Base-by-base conservation (phyloP, 2,113 vertebrate species). In the Larimichthys crocea region DNA sequence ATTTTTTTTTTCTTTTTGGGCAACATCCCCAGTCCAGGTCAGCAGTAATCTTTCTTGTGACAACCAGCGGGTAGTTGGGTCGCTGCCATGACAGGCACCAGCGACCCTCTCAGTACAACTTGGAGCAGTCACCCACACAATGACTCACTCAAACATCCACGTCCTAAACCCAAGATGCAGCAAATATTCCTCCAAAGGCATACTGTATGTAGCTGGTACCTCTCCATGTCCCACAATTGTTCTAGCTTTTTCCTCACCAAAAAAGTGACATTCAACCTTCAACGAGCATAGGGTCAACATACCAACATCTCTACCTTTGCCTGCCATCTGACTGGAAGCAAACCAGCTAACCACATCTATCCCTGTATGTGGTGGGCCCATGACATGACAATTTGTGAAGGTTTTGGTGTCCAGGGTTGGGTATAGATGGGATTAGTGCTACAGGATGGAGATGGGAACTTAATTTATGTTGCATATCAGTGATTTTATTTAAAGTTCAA, bases 401-500 rank as follows among this genome's bases (percentile, higher is more conserved):
- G 44, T 4, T 46, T 46, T 14, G 44, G 2, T 22, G 14, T 55
- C 50, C 35, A 26, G 3, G n/a, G 42, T 8, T n/a, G 46, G 48
- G 14, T 40, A 50, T 76, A 29, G 55, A 48, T 26, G 15, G 19
- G 5, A 40, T 67, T 67, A 40, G 5, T 53, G 31, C 14, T 22
- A 24, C 63, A 68, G 42, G 22, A 52, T 2, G 2, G 17, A 19
- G 29, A 52, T 35, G 15, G 5, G 2, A 60, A 77, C 14, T 46
- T 12, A 50, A 52, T 67, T 56, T 55, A 31, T 49, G 26, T 8
- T 22, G 26, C 50, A 42, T 12, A 73, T 20, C 49, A 59, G 48
- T 44, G 65, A 57, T 56, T 80, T 70, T 61, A n/a, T 80, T 70
- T 61, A n/a, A 76, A 64, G 56, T 61, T 61, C 52, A 31, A 88